Conservation (phyloP, 2,797 vertebrate genomes). For the Bovichtus variegatus region DNA sequence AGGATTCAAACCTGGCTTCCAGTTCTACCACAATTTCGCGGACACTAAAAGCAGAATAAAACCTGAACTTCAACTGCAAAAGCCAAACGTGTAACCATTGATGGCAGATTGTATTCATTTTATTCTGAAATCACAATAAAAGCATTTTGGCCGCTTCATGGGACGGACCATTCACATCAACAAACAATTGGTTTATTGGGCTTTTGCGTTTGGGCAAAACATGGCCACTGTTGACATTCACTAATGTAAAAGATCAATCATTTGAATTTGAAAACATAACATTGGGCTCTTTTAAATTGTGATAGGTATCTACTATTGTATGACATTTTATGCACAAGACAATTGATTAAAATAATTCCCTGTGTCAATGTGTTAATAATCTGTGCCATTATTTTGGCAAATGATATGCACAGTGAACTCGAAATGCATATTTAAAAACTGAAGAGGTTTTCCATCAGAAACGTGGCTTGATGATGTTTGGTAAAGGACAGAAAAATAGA, state of each 20-base stretch:
- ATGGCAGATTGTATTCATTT: not conserved
- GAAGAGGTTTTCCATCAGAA: not conserved
- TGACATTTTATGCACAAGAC: not conserved
- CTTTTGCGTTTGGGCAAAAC: not conserved
- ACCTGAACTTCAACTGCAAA: conserved; percentile 11
- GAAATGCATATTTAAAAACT: not conserved
- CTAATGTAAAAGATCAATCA: not conserved
- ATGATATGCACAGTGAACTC: not conserved
- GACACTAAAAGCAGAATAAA: conserved; percentile 19
- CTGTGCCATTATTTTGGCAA: not conserved
- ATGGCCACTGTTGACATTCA: not conserved
- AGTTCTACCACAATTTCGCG: conserved; percentile 31
- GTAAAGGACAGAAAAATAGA: not conserved
- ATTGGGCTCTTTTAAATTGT: not conserved
- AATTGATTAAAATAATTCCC: too few species aligned
- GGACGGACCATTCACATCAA: not conserved
- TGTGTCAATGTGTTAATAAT: too few species aligned
- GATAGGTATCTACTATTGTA: not conserved
- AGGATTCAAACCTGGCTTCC: conserved; percentile 26
- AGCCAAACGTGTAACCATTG: conserved; percentile 24
- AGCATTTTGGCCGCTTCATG: conserved; percentile 7
- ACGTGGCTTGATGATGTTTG: not conserved
- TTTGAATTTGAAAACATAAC: not conserved
- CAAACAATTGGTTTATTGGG: not conserved
- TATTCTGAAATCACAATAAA: conserved; percentile 21